phyloP scores from a whole-genome alignment of 1,140 invertebrate species.

The Trinorchestia longiramus region DNA sequence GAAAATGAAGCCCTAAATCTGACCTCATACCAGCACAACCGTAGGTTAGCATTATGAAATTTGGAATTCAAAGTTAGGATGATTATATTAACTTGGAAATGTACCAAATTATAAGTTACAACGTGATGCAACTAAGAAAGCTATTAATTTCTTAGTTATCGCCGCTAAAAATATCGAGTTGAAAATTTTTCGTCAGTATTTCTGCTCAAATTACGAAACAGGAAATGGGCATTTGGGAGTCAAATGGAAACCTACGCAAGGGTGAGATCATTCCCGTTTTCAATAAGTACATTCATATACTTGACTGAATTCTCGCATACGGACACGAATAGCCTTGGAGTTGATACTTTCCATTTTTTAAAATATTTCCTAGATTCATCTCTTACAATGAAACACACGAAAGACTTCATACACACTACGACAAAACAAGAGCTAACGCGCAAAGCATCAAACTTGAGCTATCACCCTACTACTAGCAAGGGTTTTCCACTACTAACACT shows the following conservation, averaged over 20 bases:
- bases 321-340: not conserved
- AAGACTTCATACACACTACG: not conserved
- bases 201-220: too few relatives aligned
- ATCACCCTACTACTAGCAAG: conserved; percentile 8
- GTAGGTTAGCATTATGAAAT: not conserved
- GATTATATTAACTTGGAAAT: too few relatives aligned
- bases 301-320: not conserved
- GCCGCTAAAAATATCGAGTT: too few relatives aligned
- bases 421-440: not conserved
- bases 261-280: not conserved
- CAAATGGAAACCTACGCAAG: not conserved
- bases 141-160: too few relatives aligned
- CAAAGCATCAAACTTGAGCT: conserved; percentile 22
- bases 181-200: too few relatives aligned
- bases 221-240: too few relatives aligned
- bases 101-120: too few relatives aligned
- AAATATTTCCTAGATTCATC: not conserved
- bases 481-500: not conserved
- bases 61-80: too few relatives aligned
- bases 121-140: too few relatives aligned
- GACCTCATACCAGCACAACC: not conserved
- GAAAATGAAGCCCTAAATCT: not conserved
- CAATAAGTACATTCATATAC: not conserved
- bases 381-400: not conserved
- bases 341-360: not conserved